Base-by-base conservation (phyloP, 2,113 vertebrate species). In the Sturnira hondurensis region DNA sequence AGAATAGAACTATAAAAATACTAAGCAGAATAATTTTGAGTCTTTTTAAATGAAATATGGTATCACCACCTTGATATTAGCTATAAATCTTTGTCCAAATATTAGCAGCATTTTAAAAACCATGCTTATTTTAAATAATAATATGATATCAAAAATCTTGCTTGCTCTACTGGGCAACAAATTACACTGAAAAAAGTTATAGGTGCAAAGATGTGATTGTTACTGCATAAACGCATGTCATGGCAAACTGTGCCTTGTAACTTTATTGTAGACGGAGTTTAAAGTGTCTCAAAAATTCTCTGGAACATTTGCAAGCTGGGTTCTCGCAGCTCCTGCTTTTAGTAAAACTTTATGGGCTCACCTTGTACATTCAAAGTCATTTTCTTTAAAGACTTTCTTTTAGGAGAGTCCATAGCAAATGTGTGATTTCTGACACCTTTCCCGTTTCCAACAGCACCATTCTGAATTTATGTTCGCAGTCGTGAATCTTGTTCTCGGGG, bases 371-470 rank as follows among this genome's bases (percentile, higher is more conserved):
- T 98, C 97, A 97, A 98, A 98, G 96, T 54, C 73, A 96, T 98
- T 98, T 98, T 98, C 96, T 98, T 97, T 97, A 97, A 98, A 97
- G 97, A 94, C 94, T 97, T 97, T 98, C 97, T 97, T 97, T 93
- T 96, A 97, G 95, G 97, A 88, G 82, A 98, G 97, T 96, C 95
- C 90, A 86, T 97, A 97, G 96, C 84, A 96, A 98, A 98, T 90
- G 98, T 98, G 98, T 98, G 98, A 98, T 98, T 98, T 98, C 97
- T 98, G 97, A 98, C 98, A 98, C 98, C 98, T 98, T 96, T 97
- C 93, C 95, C 98, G 93, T 98, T 98, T 97, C 96, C 97, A 97
- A 87, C 87, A 97, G 85, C 82, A 84, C 96, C 91, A 91, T 96
- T 97, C 96, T 97, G 96, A 98, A 98, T 98, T 98, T 98, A 98